Percentiles rank a stretch among this genome's conserved stretches.
These are phyloP conservation scores for Tupaia tana DNA, from an alignment of 2,113 vertebrate species.

Conservation along the genomic window DNA sequence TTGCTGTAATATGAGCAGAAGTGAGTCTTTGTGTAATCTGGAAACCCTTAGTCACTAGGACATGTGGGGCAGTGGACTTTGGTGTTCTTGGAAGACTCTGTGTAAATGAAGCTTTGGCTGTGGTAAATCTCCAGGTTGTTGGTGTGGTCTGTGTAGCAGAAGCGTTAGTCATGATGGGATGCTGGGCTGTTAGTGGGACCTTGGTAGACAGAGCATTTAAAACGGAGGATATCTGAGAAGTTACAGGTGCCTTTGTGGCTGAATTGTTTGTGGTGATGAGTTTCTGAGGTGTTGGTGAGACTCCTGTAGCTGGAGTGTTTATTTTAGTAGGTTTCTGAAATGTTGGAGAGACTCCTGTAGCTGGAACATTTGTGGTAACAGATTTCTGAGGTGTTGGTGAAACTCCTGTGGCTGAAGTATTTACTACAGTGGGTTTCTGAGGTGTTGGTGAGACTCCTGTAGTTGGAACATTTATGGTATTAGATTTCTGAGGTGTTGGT, in stretches of 20 bases:
- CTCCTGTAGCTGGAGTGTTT: not conserved
- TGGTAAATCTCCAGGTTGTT: slow-evolving; percentile 3
- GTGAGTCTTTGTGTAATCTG: slow-evolving; percentile 51
- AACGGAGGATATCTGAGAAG: not conserved
- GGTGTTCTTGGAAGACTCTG: slow-evolving; percentile 24
- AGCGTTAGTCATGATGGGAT: not conserved
- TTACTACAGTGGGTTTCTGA: not conserved
- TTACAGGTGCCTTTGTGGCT: not conserved
- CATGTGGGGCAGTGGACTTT: not conserved
- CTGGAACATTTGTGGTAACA: not conserved
- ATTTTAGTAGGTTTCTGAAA: not conserved
- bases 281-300: not conserved
- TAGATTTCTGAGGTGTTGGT: not conserved
- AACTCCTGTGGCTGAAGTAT: not conserved
- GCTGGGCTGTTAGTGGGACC: not conserved
- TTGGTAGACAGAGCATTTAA: not conserved
- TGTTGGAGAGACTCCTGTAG: not conserved
- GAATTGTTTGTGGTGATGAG: not conserved
- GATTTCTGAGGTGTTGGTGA: not conserved
- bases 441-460: not conserved
- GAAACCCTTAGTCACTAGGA: not conserved
- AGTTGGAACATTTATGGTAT: not conserved
- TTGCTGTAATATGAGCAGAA: slow-evolving; percentile 68
- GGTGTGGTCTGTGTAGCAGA: slow-evolving; percentile 17
- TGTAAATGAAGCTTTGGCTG: not conserved